Evolutionary conservation across 2,797 vertebrate species (phyloP), one percentile per base, ranked within the genome.

Genomic region (Cheirogaleus major): DNA sequence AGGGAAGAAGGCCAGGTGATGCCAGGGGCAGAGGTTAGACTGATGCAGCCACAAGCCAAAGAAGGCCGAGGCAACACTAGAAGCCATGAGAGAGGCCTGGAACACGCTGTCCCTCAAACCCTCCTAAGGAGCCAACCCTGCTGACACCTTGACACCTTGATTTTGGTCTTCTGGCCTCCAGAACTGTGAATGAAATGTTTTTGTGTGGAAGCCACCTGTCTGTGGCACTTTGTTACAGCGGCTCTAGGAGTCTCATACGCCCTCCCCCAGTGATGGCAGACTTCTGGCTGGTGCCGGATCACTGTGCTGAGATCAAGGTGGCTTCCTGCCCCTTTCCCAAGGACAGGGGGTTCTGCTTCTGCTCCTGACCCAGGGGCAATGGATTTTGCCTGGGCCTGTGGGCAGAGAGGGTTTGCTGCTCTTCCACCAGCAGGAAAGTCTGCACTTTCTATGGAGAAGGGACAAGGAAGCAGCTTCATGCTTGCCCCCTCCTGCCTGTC

Each of bases 241-340:
- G 57, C 10, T 30, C 6, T 57, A 10, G 2, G 38, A 48, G 89
- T 57, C 45, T 48, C 17, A 38, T 23, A 35, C 14, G 10, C 25
- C 15, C 55, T 69, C 23, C 61, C 69, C 59, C 6, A 10, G 17
- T 0, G 4, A 45, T 8, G 1, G n/a, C 50, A 2, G n/a, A 50
- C 22, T 91, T 38, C 12, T 23, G 30, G 50, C 59, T 59, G 67
- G 30, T 30, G 18, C 50, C 7, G 1, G 69, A 10, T 59, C 57
- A 41, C 3, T 1, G 7, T 7, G 32, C 11, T 9, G n/a, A 25
- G 23, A 32, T 12, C 1, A 2, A 25, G 13, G 7, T 10, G 13
- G 48, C 59, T 65, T 76, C 57, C 5, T 25, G 32, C 27, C 80
- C 41, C 69, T 59, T 48, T 50, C 69, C 30, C 35, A 61, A 35